Percentiles rank a stretch among this genome's conserved stretches.
These are phyloP conservation scores for Alauda arvensis DNA, from an alignment of 2,797 vertebrate species.

Conservation along the genomic window DNA sequence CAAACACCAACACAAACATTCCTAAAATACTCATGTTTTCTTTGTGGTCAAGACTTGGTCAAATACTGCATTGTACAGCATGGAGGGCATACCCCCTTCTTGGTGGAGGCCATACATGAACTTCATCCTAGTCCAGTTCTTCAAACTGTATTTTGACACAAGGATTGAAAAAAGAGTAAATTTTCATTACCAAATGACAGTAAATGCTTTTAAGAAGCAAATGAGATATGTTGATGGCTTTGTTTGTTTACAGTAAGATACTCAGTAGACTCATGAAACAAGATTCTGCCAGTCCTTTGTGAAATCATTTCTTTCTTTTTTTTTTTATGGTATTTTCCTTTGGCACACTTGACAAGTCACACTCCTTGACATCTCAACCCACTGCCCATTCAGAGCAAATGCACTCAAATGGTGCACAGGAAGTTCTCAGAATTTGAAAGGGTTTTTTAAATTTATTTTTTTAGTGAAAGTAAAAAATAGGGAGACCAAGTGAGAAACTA, in stretches of 20 bases:
- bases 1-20: background rate
- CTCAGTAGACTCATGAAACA: background rate
- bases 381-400: background rate
- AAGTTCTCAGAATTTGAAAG: background rate
- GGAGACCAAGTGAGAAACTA: background rate
- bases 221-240: background rate
- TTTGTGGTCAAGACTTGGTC: background rate
- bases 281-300: background rate
- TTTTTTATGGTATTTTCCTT: background rate
- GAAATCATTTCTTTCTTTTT: background rate
- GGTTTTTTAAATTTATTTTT: background rate
- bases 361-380: background rate
- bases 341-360: background rate
- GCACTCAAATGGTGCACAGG: background rate
- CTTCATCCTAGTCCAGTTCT: background rate
- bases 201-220: background rate
- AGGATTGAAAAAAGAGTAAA: background rate
- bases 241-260: background rate
- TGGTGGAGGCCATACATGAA: background rate
- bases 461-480: background rate
- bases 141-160: background rate
- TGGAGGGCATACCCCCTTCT: background rate
- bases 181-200: background rate
- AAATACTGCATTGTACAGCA: background rate
- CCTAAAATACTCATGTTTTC: background rate